phyloP scores from a whole-genome alignment of 2,113 vertebrate genomes.

The Myocastor coypus region DNA sequence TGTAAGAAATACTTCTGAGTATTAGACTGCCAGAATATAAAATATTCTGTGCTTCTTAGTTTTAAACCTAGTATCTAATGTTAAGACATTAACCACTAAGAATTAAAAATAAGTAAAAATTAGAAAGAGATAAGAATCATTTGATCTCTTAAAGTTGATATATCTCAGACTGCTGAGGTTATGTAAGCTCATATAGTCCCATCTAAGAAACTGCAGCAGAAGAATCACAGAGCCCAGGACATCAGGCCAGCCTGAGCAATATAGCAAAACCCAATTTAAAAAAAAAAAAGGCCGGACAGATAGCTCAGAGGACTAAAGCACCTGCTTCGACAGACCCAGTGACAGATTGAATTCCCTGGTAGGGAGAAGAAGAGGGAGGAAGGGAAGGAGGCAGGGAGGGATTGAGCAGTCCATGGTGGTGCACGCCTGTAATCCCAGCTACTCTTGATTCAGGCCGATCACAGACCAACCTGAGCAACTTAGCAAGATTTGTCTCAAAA shows the following conservation, averaged over 20 bases:
- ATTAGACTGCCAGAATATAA: background rate
- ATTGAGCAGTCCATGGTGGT: no score
- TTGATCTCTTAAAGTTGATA: constrained; percentile 20
- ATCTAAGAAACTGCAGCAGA: background rate
- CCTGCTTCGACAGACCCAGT: background rate
- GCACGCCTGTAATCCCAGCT: background rate
- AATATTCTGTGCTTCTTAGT: background rate
- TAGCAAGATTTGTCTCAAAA: background rate
- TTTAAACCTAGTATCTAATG: background rate
- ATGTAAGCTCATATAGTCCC: background rate
- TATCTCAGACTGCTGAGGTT: background rate
- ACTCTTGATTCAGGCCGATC: background rate
- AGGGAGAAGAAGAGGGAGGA: no score
- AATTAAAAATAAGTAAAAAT: constrained; percentile 2
- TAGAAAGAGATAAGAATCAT: background rate
- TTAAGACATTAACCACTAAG: background rate
- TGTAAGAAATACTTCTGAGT: background rate
- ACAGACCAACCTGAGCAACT: background rate
- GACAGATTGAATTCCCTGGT: no score
- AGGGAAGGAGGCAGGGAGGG: no score
- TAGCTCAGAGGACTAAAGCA: no score
- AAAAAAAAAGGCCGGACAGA: background rate
- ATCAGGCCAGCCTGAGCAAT: background rate
- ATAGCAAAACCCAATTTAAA: background rate
- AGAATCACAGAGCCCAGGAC: background rate